Percentiles rank a stretch among this genome's conserved stretches.
Conservation (phyloP, 1,140 invertebrate genomes). For the Eriosoma lanigerum region DNA sequence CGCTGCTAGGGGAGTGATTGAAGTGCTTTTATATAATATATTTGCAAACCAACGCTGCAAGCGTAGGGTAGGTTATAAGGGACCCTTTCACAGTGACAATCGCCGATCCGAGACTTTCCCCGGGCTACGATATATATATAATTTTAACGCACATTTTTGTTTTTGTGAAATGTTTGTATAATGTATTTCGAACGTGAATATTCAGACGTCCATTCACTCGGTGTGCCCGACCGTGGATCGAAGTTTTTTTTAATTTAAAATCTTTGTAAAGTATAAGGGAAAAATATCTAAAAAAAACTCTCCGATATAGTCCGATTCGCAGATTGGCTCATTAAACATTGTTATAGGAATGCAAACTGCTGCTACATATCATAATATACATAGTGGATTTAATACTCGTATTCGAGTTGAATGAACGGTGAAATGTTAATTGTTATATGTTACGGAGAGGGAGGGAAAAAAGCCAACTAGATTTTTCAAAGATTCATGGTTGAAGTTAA, state of each 20-base stretch:
- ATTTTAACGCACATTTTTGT: slow-evolving; percentile 6
- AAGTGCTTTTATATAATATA: neutral
- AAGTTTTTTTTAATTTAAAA: slow-evolving; percentile 28
- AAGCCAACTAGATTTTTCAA: neutral
- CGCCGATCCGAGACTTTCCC: slow-evolving; percentile 13
- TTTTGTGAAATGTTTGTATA: neutral
- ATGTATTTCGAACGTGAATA: neutral
- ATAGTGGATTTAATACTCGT: neutral
- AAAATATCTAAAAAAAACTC: neutral
- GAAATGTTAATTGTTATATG: neutral
- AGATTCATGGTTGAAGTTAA: neutral
- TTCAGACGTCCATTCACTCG: neutral
- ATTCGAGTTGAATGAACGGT: neutral
- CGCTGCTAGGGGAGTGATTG: neutral
- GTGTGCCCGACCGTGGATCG: slow-evolving; percentile 4
- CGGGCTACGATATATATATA: neutral
- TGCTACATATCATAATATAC: too few relatives aligned
- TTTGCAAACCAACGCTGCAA: neutral
- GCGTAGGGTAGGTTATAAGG: neutral
- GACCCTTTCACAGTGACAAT: neutral
- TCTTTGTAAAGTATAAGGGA: neutral
- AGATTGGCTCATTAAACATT: neutral
- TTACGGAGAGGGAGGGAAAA: neutral
- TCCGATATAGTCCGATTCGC: neutral
- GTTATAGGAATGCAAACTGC: neutral